phyloP scores from a whole-genome alignment of 2,888 invertebrate species.

The Agonopterix arenella region DNA sequence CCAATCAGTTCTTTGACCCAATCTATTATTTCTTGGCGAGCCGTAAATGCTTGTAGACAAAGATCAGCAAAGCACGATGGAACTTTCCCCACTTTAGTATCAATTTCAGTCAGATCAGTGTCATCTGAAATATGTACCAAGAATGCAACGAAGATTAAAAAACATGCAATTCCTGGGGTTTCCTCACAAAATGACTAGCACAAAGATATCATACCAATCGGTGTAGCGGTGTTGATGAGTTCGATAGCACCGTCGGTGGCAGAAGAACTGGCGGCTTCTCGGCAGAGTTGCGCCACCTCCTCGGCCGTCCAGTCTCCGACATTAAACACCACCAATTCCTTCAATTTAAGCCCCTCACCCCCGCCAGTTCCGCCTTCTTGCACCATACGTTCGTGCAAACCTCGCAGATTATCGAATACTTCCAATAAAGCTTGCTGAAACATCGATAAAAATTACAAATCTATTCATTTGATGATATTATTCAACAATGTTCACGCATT shows the following conservation, averaged over 20 bases:
- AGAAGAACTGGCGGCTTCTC: slow-evolving; percentile 36
- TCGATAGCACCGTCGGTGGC: slow-evolving; percentile 37
- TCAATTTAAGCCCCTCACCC: slow-evolving; percentile 35
- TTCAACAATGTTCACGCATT: neutral
- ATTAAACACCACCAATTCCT: slow-evolving; percentile 57
- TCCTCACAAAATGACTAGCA: no score
- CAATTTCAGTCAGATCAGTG: slow-evolving; percentile 38
- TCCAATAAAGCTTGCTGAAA: slow-evolving; percentile 56
- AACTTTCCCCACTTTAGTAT: slow-evolving; percentile 40
- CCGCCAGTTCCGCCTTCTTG: slow-evolving; percentile 37
- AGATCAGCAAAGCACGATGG: slow-evolving; percentile 56
- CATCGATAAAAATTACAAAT: neutral
- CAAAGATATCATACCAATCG: slow-evolving; percentile 33
- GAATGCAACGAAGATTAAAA: neutral
- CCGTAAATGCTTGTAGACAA: slow-evolving; percentile 56
- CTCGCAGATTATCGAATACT: slow-evolving; percentile 45
- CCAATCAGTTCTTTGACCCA: slow-evolving; percentile 57
- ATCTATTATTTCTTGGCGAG: slow-evolving; percentile 63
- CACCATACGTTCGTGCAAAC: slow-evolving; percentile 45
- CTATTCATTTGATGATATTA: neutral
- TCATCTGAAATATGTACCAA: slow-evolving; percentile 38
- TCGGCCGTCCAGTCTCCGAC: slow-evolving; percentile 63
- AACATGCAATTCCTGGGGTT: neutral
- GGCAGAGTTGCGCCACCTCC: slow-evolving; percentile 53
- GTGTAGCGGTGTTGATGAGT: slow-evolving; percentile 32